Evolutionary conservation across 2,888 invertebrate genomes (phyloP).

Genomic region (Thalpophila matura): DNA sequence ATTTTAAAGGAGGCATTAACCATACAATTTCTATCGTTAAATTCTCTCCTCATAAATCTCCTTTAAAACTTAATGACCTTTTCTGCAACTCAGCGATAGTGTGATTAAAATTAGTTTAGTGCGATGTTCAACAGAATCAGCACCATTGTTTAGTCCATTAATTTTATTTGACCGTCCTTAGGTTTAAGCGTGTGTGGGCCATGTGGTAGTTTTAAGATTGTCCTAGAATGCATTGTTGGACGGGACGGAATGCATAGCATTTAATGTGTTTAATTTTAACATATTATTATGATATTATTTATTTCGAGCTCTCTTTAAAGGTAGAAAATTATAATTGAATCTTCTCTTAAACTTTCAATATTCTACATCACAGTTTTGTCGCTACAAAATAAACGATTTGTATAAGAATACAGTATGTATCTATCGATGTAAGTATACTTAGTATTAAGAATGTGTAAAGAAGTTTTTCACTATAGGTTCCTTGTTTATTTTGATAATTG

Average conservation of each 20-base stretch:
- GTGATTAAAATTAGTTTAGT: too few relatives aligned
- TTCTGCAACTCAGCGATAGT: too few relatives aligned
- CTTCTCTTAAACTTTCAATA: constrained; percentile 37
- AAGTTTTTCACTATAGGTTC: constrained; percentile 20
- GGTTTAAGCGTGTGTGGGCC: constrained; percentile 68
- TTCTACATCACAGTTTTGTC: constrained; percentile 49
- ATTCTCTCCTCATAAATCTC: too few relatives aligned
- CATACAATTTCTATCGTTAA: too few relatives aligned
- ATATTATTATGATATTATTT: constrained; percentile 57
- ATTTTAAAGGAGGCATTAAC: too few relatives aligned
- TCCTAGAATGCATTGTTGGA: constrained; percentile 45
- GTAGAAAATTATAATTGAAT: constrained; percentile 30
- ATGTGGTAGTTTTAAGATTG: constrained; percentile 55
- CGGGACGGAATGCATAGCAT: constrained; percentile 68
- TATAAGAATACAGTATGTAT: constrained; percentile 17
- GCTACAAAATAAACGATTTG: constrained; percentile 14
- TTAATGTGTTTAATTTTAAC: constrained; percentile 65
- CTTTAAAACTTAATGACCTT: too few relatives aligned
- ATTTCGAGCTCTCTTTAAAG: constrained; percentile 60
- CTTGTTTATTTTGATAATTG: constrained; percentile 17
- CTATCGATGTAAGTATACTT: constrained; percentile 10
- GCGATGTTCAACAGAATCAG: too few relatives aligned
- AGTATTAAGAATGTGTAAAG: constrained; percentile 30
- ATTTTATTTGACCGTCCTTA: constrained; percentile 83
- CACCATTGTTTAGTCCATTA: constrained; percentile 51